Conservation (phyloP, 2,797 vertebrate genomes). For the Carapus acus region DNA sequence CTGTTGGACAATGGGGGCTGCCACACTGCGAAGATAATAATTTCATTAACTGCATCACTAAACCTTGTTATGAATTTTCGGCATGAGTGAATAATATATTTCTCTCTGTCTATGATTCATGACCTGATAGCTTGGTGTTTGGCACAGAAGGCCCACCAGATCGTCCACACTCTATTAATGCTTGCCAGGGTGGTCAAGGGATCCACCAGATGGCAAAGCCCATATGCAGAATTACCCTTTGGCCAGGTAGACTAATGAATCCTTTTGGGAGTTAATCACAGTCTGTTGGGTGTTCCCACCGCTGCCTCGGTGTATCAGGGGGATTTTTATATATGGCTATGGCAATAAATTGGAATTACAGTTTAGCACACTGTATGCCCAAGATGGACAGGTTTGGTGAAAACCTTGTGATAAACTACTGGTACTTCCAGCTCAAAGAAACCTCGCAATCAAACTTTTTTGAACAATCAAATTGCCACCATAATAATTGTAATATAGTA, state of each 20-base stretch:
- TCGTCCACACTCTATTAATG: conserved; percentile 54
- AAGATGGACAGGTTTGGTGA: too few species aligned
- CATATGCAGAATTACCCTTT: conserved; percentile 69
- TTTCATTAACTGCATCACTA: conserved; percentile 42
- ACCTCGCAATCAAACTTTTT: too few species aligned
- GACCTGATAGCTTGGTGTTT: conserved; percentile 47
- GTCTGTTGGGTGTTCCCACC: conserved; percentile 56
- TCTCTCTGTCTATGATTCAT: conserved; percentile 36
- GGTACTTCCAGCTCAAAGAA: too few species aligned
- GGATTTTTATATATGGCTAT: conserved; percentile 3
- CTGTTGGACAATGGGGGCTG: conserved; percentile 23
- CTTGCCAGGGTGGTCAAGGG: conserved; percentile 57
- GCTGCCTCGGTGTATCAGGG: conserved; percentile 44
- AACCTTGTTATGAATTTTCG: conserved; percentile 48
- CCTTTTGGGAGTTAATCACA: conserved; percentile 62
- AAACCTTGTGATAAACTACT: too few species aligned
- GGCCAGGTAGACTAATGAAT: conserved; percentile 74
- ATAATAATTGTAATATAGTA: too few species aligned
- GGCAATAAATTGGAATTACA: too few species aligned
- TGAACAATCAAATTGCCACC: too few species aligned
- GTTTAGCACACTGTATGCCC: too few species aligned
- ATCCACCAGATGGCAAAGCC: conserved; percentile 66
- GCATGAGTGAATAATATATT: conserved; percentile 33
- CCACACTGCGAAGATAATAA: conserved; percentile 31
- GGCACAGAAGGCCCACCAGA: conserved; percentile 37